Conservation (phyloP, 2,888 invertebrate species). For the Lysandra bellargus region DNA sequence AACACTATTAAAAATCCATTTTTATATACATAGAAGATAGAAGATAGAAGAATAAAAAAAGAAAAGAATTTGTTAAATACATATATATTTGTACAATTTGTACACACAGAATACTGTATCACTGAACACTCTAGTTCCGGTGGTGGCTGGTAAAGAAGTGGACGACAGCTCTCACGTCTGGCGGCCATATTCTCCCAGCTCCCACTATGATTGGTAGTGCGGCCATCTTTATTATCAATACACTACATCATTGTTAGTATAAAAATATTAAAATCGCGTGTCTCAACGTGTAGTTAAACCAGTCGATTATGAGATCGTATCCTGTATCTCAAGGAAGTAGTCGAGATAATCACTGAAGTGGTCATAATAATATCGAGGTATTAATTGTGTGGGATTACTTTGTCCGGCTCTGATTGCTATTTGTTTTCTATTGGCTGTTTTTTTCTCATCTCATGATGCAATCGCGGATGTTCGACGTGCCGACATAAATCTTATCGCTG, state of each 20-base stretch:
- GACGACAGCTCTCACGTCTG: too few relatives aligned
- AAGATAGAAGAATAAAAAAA: too few relatives aligned
- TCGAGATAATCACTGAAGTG: constrained; percentile 35
- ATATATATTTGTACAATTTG: too few relatives aligned
- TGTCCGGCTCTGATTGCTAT: constrained; percentile 63
- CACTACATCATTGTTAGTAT: neutral
- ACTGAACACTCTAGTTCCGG: too few relatives aligned
- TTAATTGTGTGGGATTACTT: constrained; percentile 68
- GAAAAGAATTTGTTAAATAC: too few relatives aligned
- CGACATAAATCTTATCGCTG: constrained; percentile 42
- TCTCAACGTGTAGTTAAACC: constrained; percentile 3
- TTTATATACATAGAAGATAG: too few relatives aligned
- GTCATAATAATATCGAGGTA: constrained; percentile 34
- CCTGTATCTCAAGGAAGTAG: constrained; percentile 63
- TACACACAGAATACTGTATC: too few relatives aligned
- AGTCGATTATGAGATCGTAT: constrained; percentile 44
- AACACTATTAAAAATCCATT: too few relatives aligned
- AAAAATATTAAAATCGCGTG: neutral
- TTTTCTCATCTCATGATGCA: constrained; percentile 71
- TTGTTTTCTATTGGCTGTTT: constrained; percentile 59
- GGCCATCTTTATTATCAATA: too few relatives aligned
- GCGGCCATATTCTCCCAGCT: too few relatives aligned
- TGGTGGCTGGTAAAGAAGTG: too few relatives aligned
- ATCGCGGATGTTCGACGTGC: constrained; percentile 61
- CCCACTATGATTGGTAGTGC: too few relatives aligned